Base-by-base conservation (phyloP, 2,113 vertebrate species). In the Heterocephalus glaber region DNA sequence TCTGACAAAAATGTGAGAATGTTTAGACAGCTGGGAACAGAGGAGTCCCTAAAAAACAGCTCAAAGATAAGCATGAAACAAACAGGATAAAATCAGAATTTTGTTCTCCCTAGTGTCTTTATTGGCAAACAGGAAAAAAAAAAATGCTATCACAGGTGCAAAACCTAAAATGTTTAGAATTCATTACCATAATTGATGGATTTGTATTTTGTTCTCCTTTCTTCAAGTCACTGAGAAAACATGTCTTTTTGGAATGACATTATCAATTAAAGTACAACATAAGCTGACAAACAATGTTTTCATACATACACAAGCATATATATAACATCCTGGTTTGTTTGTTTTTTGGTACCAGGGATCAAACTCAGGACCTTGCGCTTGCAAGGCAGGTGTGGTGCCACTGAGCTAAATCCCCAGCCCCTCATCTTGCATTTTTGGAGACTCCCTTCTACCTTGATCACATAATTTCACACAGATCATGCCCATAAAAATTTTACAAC, bases 1-100 rank as follows among this genome's bases (percentile, higher is more conserved):
- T 95, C 91, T 96, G 63, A 96, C 81, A 97, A 96, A 91, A 95
- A 96, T 94, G 87, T 93, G 60, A 95, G 80, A 97, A 92, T 98
- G 96, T 98, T 97, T 98, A 95, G 58, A 97, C 96, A 98, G 97
- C 95, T 98, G 97, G 90, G 88, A 97, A 93, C 22, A 94, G 35
- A 70, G 33, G 58, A 88, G 60, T 92, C 96, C 96, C 93, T 86
- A 81, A 95, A 97, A 97, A 93, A 97, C 35, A 95, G 82, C 93
- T 85, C 70, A 97, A 96, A 74, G 91, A 96, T 96, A 97, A 96
- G 87, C 81, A 89, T 89, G 95, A 94, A 92, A 83, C 87, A 97
- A 97, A 97, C 88, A 97, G 72, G 95, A 95, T 92, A 96, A 96
- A 96, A 94, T 76, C n/a, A 96, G 60, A 63, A 93, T 92, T 92